A percentile compares a stretch with the other conserved stretches of the same genome.
These are phyloP conservation scores for Dicaeum eximium DNA, from an alignment of 2,113 vertebrate genomes.

Conservation along the genomic window DNA sequence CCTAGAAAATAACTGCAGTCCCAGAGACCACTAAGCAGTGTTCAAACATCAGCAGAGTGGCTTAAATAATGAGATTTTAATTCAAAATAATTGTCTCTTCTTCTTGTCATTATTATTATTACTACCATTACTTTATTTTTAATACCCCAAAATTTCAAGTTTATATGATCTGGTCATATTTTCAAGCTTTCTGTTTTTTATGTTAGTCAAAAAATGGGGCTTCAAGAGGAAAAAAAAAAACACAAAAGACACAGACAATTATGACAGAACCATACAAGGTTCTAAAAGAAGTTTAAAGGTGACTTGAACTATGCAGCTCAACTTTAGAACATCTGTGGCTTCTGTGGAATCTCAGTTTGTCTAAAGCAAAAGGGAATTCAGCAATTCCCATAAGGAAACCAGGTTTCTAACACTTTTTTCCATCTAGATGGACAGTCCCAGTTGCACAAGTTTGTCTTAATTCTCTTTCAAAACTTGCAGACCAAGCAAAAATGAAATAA, in stretches of 20 bases:
- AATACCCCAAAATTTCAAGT: not conserved
- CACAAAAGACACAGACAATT: not conserved
- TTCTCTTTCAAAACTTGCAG: not conserved
- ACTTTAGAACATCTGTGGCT: not conserved
- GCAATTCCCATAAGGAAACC: not conserved
- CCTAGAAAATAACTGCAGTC: not conserved
- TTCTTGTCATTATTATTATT: not conserved
- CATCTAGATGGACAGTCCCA: not conserved
- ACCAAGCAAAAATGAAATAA: not conserved
- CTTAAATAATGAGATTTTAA: not conserved
- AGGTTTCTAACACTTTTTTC: not conserved
- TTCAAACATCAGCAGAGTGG: accelerated
- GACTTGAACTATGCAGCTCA: not conserved
- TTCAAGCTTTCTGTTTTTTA: not conserved
- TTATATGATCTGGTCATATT: not conserved
- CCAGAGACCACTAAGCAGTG: not conserved
- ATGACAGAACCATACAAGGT: not conserved
- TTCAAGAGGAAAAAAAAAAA: not conserved
- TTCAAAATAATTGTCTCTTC: not conserved
- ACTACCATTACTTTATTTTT: not conserved
- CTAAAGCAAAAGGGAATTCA: not conserved
- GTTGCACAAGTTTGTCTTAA: not conserved
- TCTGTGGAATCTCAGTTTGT: not conserved
- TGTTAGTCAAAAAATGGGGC: accelerated
- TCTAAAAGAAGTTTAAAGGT: not conserved